These are phyloP conservation scores for Dioctria linearis DNA, from an alignment of 2,888 invertebrate species.

Conservation along the genomic window DNA sequence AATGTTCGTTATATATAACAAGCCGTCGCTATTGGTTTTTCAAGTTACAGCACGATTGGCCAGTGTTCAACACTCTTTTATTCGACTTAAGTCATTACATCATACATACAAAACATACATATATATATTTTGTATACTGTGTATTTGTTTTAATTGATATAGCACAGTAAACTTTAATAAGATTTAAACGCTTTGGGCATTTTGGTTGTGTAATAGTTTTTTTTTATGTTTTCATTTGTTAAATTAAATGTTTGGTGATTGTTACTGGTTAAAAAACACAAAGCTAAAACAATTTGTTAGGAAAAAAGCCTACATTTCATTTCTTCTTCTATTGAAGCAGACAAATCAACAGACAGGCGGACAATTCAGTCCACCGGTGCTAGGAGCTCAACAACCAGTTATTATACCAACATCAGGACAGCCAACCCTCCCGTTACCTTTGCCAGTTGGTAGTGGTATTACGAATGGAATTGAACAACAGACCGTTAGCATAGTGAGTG, in stretches of 20 bases:
- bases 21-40: constrained; percentile 31
- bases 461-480: constrained; percentile 65
- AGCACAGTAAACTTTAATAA: constrained; percentile 32
- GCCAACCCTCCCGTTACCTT: constrained; percentile 56
- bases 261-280: constrained; percentile 32
- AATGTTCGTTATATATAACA: not conserved
- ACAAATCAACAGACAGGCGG: constrained; percentile 58
- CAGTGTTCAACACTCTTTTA: constrained; percentile 12
- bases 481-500: constrained; percentile 71
- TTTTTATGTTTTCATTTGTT: not conserved
- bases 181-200: constrained; percentile 42
- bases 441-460: constrained; percentile 60
- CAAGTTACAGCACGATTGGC: constrained; percentile 38
- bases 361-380: constrained; percentile 58
- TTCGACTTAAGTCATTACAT: not conserved
- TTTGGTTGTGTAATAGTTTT: constrained; percentile 19
- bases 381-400: constrained; percentile 54
- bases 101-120: too few relatives aligned
- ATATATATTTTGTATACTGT: too few relatives aligned
- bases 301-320: not conserved
- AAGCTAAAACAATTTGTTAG: constrained; percentile 7
- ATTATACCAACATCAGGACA: constrained; percentile 57
- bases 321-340: constrained; percentile 54
- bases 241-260: constrained; percentile 35
- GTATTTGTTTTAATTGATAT: constrained; percentile 23